Evolutionary conservation across 1,140 invertebrate genomes (phyloP), one percentile per base, ranked within the genome.

Genomic region (Diprion similis): DNA sequence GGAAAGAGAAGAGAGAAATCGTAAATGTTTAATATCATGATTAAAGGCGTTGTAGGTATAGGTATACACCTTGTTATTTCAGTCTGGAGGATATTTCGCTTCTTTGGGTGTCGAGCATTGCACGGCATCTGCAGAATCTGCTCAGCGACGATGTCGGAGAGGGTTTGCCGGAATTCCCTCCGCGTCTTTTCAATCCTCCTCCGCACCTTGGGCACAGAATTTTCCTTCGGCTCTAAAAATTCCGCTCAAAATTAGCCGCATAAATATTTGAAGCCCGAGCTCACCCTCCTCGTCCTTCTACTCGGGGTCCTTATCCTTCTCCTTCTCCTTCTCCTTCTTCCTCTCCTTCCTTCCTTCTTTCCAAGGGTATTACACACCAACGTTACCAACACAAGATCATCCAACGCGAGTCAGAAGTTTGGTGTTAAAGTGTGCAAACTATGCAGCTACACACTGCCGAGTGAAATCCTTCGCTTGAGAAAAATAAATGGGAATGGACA

Each of bases 1-100:
- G 24, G 24, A 37, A 37, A 37, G 24, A 37, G 24, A 37, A 37
- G 24, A 37, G 77, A 79, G 80, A 80, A 84, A 87, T 87, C 84
- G 82, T 88, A 88, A 86, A 88, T 88, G 84, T 88, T 88, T 88
- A 88, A 88, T 87, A 87, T 87, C 86, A 84, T 86, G 86, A 88
- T 88, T 88, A 88, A 86, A 87, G 86, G 81, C 83, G 78, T 10
- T 15, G 15, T 10, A 84, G 82, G 83, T 84, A 83, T 79, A 37
- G 2, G 24, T 37, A 37, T 82, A 86, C 83, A 86, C 84, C 84
- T 87, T 86, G 87, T 87, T 87, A 87, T 87, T 86, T 87, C 85
- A 87, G 86, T 87, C 85, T 84, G 77, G 80, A 85, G 84, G 81
- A 85, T 81, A 86, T 86, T 86, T 85, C 80, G 77, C 79, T 82